A percentile compares a stretch with the other conserved stretches of the same genome.
phyloP scores from a whole-genome alignment of 2,888 invertebrate species.

The Sinhomidia bicolor region DNA sequence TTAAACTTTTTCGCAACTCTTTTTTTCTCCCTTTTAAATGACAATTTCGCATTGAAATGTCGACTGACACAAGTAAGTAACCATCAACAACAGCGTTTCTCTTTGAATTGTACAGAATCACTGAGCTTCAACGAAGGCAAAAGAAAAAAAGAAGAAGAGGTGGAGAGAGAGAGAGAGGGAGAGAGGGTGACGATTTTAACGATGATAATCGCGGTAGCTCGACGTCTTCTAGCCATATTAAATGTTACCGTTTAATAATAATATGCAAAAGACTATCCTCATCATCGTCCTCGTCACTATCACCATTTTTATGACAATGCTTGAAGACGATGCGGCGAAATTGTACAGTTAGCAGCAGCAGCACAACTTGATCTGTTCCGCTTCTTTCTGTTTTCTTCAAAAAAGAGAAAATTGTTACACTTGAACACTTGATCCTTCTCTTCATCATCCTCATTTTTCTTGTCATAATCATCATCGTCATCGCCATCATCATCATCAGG shows the following conservation, averaged over 20 bases:
- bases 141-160: too few relatives aligned
- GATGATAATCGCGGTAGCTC: not conserved
- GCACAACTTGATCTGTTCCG: not conserved
- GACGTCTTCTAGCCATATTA: not conserved
- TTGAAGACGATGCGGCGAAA: constrained; percentile 10
- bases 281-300: not conserved
- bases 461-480: not conserved
- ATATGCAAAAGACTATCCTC: not conserved
- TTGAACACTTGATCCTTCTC: constrained; percentile 33
- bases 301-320: not conserved
- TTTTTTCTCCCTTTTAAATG: not conserved
- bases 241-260: not conserved
- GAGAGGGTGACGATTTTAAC: not conserved
- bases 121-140: constrained; percentile 40
- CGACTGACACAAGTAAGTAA: not conserved
- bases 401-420: constrained; percentile 47
- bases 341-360: constrained; percentile 26
- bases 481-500: not conserved
- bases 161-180: too few relatives aligned
- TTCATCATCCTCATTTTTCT: not conserved
- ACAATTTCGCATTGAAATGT: not conserved
- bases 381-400: not conserved
- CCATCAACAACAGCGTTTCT: constrained; percentile 5
- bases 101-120: constrained; percentile 27
- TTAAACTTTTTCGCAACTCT: constrained; percentile 12